Base-by-base conservation (phyloP, 2,797 vertebrate species). In the Peromyscus melanophrys region DNA sequence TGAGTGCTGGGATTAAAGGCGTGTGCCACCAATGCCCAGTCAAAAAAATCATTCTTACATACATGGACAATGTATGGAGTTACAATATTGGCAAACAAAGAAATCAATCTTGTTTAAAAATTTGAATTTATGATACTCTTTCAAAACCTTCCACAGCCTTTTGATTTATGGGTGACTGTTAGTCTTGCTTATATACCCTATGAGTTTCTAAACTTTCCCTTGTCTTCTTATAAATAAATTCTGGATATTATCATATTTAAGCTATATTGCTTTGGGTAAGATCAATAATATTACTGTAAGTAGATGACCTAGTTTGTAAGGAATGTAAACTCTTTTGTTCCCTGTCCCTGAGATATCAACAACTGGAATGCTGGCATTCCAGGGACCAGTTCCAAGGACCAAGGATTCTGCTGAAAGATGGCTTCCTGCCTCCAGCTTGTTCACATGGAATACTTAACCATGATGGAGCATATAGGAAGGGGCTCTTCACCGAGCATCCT, bases 31-130 rank as follows among this genome's bases (percentile, higher is more conserved):
- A 52, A 14, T 52, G 52, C 52, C 12, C 52, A 52, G 52, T 52
- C 13, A 52, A 52, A 52, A 52, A 27, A 27, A 27, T 27, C 94
- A 98, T 98, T 92, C 98, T 97, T 94, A 99, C 98, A 98, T 98
- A 98, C 0, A 98, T 98, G 52, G 97, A 76, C 8, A 99, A 99
- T 71, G 89, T 99, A 99, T 37, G 78, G 99, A 99, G 0, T 99
- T 98, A 99, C 99, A 98, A 99, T 99, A 98, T 99, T 99, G 96
- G 99, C 99, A 0, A 99, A 67, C 99, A 0, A 99, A 67, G 99
- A 99, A 43, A 99, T 99, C 57, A 99, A 99, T 99, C 98, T 99
- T 99, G 98, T 99, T 99, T 98, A 99, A 99, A 96, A 99, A 98
- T 37, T 98, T 1, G 99, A 99, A 98, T 99, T 99, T 98, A 99